Evolutionary conservation across 2,113 vertebrate genomes (phyloP).

Genomic region (Numenius arquata): DNA sequence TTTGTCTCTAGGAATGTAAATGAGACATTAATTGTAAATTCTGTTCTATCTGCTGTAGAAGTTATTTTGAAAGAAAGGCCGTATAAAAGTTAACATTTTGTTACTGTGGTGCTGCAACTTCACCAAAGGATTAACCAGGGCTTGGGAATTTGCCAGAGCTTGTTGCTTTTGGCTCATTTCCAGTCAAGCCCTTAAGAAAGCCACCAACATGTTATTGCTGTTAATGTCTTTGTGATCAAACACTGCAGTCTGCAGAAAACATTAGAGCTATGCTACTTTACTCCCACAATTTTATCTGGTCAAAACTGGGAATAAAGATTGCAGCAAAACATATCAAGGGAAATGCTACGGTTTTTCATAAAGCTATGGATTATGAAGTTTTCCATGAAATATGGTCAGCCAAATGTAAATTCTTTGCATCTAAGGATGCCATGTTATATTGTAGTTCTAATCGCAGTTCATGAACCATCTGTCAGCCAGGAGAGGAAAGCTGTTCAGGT

Average conservation of each 20-base stretch:
- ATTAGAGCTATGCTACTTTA: not conserved
- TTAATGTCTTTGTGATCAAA: conserved; percentile 38
- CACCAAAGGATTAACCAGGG: not conserved
- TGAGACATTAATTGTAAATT: not conserved
- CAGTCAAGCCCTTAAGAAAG: conserved; percentile 37
- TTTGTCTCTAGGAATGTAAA: conserved; percentile 15
- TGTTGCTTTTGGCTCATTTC: conserved; percentile 40
- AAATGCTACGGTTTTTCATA: not conserved
- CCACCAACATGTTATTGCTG: not conserved
- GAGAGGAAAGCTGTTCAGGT: not conserved
- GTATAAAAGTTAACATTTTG: not conserved
- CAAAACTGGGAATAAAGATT: not conserved
- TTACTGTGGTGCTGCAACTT: conserved; percentile 2
- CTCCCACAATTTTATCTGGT: not conserved
- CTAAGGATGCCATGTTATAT: not conserved
- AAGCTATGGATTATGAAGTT: not conserved
- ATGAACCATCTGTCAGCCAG: not conserved
- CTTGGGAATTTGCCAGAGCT: conserved; percentile 38
- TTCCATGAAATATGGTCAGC: not conserved
- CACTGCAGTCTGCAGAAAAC: not conserved
- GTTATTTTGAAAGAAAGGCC: not conserved
- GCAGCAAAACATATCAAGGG: not conserved
- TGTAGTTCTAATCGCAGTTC: not conserved
- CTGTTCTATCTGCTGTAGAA: not conserved
- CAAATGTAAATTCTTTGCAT: not conserved